These are phyloP conservation scores for Acanthisitta chloris DNA, from an alignment of 2,113 vertebrate genomes.

Conservation along the genomic window DNA sequence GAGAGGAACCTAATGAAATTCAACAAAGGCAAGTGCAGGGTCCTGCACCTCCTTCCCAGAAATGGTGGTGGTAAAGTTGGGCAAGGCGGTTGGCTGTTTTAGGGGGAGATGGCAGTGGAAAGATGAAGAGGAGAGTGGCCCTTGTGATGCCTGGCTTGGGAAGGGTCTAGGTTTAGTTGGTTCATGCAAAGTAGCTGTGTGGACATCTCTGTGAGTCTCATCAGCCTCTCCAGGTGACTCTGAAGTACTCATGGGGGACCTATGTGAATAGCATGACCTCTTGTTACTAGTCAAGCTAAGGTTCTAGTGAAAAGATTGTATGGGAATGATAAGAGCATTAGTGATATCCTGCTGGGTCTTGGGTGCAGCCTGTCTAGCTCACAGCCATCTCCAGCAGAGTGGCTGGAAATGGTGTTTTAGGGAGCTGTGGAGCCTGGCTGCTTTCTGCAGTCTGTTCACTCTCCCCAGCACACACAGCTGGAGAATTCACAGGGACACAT, in stretches of 20 bases:
- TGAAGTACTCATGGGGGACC: not conserved
- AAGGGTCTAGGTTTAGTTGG: not conserved
- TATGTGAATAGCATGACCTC: not conserved
- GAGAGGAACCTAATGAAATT: not conserved
- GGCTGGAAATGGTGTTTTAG: not conserved
- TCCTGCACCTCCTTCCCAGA: not conserved
- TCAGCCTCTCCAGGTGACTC: not conserved
- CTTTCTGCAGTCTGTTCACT: not conserved
- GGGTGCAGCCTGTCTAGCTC: not conserved
- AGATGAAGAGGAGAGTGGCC: not conserved
- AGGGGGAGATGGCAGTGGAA: not conserved
- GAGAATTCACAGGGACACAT: not conserved
- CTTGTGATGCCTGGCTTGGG: not conserved
- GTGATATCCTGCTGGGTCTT: not conserved
- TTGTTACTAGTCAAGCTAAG: not conserved
- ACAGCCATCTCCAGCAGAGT: not conserved
- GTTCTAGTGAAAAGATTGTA: not conserved
- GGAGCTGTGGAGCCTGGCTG: not conserved
- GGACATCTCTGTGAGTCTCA: not conserved
- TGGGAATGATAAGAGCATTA: not conserved
- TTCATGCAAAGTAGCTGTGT: not conserved
- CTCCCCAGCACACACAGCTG: not conserved
- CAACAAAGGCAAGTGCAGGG: fast-evolving
- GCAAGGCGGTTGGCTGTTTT: not conserved
- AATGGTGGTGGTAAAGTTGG: not conserved